Base-by-base conservation (phyloP, 2,797 vertebrate genomes). In the Psittacula echo region DNA sequence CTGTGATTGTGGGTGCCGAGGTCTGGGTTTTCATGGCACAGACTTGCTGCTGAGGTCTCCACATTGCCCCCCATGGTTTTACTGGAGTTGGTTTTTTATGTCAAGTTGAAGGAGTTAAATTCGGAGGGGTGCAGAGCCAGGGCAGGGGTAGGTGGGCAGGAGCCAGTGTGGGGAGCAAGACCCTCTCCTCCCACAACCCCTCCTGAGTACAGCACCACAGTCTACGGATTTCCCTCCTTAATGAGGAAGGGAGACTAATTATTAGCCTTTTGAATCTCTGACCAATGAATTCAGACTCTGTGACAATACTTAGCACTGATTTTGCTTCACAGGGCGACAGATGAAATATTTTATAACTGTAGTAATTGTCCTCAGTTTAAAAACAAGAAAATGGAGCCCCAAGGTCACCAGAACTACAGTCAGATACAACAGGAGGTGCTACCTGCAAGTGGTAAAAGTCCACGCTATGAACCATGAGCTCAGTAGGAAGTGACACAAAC, bases 401-500 rank as follows among this genome's bases (percentile, higher is more conserved):
- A 76, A 85, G 77, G 77, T 90, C 76, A 70, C 47, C 66, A 76
- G 62, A 81, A 47, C 15, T 42, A 54, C 53, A 80, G 58, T 30
- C 68, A 83, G 81, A 45, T 87, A 30, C 53, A 80, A 32, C 14
- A 26, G 0, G 0, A 74, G 30, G 34, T 64, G 11, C 65, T 70
- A 17, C 42, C 32, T 56, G 2, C 7, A 2, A 0, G 0, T 5
- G 21, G 4, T 67, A 71, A 65, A 84, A 91, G 78, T 32, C 20
- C 7, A 5, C 4, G 0, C 74, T 41, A 11, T 0, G 2, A 30
- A 13, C 51, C 4, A 16, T 0, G 1, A 72, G 41, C 16, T 67
- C 11, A 2, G 45, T 11, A 18, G 44, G 48, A 90, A 84, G 73
- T 5, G 9, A 37, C 34, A 54, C 23, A 58, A 67, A 58, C 10